Conservation (phyloP, 2,888 invertebrate species). For the Harpagoxenus sublaevis region DNA sequence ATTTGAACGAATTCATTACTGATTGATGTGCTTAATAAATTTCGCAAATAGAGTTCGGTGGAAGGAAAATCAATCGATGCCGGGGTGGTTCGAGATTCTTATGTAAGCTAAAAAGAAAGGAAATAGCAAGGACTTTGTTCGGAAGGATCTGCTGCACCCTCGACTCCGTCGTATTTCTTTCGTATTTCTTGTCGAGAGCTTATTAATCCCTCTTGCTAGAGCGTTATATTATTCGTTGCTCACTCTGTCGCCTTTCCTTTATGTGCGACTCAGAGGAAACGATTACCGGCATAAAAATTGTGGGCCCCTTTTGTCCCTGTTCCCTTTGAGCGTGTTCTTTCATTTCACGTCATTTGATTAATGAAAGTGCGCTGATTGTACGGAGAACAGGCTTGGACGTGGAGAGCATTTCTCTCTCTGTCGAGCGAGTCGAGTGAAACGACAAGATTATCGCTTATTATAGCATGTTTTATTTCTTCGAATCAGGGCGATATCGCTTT, state of each 20-base stretch:
- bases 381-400: slow-evolving; percentile 54
- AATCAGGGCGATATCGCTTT: background rate
- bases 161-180: slow-evolving; percentile 65
- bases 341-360: slow-evolving; percentile 78
- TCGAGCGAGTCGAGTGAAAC: slow-evolving; percentile 18
- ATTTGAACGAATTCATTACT: slow-evolving; percentile 15
- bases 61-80: slow-evolving; percentile 24
- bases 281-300: slow-evolving; percentile 72
- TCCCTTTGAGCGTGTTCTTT: slow-evolving; percentile 69
- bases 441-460: slow-evolving; percentile 48
- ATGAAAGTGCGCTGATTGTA: slow-evolving; percentile 71
- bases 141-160: slow-evolving; percentile 55
- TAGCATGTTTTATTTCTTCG: background rate
- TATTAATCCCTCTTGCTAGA: slow-evolving; percentile 67
- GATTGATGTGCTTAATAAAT: slow-evolving; percentile 13
- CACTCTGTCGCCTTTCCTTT: slow-evolving; percentile 75
- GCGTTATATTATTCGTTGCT: slow-evolving; percentile 70
- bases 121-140: slow-evolving; percentile 36
- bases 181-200: slow-evolving; percentile 66
- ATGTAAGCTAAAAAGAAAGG: slow-evolving; percentile 29
- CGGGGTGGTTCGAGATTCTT: slow-evolving; percentile 21
- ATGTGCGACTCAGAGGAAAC: slow-evolving; percentile 70
- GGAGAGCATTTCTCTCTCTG: slow-evolving; percentile 37
- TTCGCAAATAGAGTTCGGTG: background rate
- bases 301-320: slow-evolving; percentile 73